Conservation (phyloP, 2,113 vertebrate species). For the Ovis canadensis region DNA sequence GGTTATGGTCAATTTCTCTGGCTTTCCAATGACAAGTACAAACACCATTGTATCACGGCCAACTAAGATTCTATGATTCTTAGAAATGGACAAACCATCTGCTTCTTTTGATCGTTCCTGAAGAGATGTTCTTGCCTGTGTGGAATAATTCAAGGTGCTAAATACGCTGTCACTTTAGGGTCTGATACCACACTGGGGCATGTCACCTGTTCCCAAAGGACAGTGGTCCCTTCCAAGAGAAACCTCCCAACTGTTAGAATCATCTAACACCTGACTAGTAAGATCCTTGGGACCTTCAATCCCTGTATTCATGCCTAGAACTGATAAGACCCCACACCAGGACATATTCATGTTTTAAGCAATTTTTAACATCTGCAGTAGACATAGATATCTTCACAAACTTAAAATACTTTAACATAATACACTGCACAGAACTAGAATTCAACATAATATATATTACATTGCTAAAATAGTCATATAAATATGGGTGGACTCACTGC, state of each 20-base stretch:
- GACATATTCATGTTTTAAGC: background rate
- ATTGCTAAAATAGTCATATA: slow-evolving; percentile 81
- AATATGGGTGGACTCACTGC: slow-evolving; percentile 75
- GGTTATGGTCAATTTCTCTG: background rate
- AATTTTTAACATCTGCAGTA: slow-evolving; percentile 35
- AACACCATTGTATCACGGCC: background rate
- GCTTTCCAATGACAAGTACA: background rate
- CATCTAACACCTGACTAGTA: background rate
- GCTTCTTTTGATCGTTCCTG: background rate
- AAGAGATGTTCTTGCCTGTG: background rate
- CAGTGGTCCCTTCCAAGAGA: background rate
- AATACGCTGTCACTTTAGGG: background rate
- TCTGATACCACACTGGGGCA: background rate
- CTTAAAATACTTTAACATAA: slow-evolving; percentile 78
- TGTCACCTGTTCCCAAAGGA: background rate
- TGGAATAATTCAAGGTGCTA: background rate
- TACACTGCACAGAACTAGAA: slow-evolving; percentile 31
- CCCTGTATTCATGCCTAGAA: background rate
- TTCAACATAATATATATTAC: slow-evolving; percentile 77
- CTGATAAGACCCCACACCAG: background rate
- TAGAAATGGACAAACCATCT: background rate
- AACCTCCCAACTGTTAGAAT: background rate
- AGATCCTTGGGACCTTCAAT: background rate
- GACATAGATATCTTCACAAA: slow-evolving; percentile 66
- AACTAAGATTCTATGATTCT: background rate